Evolutionary conservation across 2,888 invertebrate species (phyloP), one percentile per base, ranked within the genome.

Genomic region (Aromia moschata): DNA sequence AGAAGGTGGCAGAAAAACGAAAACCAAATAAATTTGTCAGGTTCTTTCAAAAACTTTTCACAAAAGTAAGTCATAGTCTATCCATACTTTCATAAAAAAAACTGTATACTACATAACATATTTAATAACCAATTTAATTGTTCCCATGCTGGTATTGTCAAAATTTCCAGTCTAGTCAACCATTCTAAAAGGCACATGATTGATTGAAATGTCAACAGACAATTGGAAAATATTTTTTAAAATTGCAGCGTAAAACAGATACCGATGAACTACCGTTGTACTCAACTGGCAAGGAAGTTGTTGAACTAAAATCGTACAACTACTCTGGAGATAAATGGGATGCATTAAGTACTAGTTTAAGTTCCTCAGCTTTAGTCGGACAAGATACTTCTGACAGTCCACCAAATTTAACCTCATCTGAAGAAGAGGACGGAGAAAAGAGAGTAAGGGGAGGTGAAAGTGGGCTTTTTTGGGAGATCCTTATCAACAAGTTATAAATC

Each of bases 171-270:
- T n/a, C n/a, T n/a, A n/a, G n/a, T n/a, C n/a, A n/a, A n/a, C n/a
- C n/a, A n/a, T n/a, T n/a, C n/a, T n/a, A n/a, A n/a, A n/a, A n/a
- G 25, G 7, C 25, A 25, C n/a, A 11, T n/a, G 18, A 47, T 47
- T 46, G 11, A 18, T 18, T 47, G 10, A 10, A 15, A 53, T 43
- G 31, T 31, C 31, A 36, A 14, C 14, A 43, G 11, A 33, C 9
- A 25, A 40, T 10, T 17, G 15, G 37, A 40, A 1, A 40, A 31
- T 47, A n/a, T 16, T 37, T 41, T 17, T 18, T 47, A 25, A 69
- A 67, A 65, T 69, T 69, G 55, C 49, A 69, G 69, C 69, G 68
- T 47, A 66, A 55, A 45, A 38, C 37, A 20, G 20, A 30, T 15
- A 31, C 52, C 12, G 36, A 41, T 38, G 43, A 41, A 30, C 45